Percentiles rank a stretch among this genome's conserved stretches.
phyloP scores from a whole-genome alignment of 2,113 vertebrate genomes.

The Notothenia coriiceps region DNA sequence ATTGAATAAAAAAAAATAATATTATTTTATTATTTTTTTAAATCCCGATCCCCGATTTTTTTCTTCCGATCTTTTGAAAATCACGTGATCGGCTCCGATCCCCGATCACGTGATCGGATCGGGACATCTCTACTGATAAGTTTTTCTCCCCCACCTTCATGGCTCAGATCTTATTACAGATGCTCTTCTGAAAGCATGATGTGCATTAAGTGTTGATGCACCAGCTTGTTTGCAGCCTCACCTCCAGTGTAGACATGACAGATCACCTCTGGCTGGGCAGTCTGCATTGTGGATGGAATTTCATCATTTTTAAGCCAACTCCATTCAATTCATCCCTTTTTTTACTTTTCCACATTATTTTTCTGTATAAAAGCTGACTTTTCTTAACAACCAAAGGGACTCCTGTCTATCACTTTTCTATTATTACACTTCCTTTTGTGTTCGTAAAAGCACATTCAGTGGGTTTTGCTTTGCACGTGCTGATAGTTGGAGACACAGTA shows the following conservation, averaged over 20 bases:
- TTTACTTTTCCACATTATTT: background rate
- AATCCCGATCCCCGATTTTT: too few relatives aligned
- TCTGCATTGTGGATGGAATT: background rate
- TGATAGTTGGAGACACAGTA: slow-evolving; percentile 5
- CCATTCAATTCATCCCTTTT: slow-evolving; percentile 18
- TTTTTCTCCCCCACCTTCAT: slow-evolving; percentile 21
- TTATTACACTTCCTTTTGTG: background rate
- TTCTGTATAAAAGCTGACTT: background rate
- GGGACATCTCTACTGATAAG: too few relatives aligned
- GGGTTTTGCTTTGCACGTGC: slow-evolving; percentile 71
- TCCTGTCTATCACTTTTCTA: background rate
- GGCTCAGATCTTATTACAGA: slow-evolving; percentile 20
- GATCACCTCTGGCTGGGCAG: background rate
- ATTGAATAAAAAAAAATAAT: too few relatives aligned
- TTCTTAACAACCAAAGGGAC: background rate
- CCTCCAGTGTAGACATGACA: background rate
- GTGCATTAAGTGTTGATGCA: slow-evolving; percentile 41
- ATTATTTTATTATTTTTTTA: too few relatives aligned
- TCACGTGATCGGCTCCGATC: too few relatives aligned
- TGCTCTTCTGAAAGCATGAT: slow-evolving; percentile 50
- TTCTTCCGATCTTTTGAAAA: too few relatives aligned
- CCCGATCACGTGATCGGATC: too few relatives aligned
- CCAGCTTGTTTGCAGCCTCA: slow-evolving; percentile 17
- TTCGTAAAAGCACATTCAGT: slow-evolving; percentile 22
- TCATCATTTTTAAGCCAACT: background rate